Evolutionary conservation across 53 echinoderm and acorn worm species (phyloP), one percentile per base, ranked within the genome.

Genomic region (Glandiceps talaboti): DNA sequence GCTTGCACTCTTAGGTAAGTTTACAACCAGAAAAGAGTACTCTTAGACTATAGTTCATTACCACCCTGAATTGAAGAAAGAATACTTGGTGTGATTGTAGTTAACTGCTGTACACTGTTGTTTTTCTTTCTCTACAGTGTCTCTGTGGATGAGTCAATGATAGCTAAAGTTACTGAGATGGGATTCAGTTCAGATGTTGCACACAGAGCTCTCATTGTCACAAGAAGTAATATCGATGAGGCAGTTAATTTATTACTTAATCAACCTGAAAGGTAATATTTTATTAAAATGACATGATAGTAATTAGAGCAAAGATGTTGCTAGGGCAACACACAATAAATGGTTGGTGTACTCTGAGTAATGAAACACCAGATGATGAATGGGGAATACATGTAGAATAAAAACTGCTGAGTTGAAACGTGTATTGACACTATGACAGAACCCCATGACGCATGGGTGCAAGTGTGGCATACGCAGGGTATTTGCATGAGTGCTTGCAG

Each of bases 231-330:
- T 25, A 79, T 85, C 20, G 85, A 85, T 25, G 85, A 82, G 14
- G 85, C 89, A 0, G 80, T 85, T 33, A 75, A 82, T 73, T 80
- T 88, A 14, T 75, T 89, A 31, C 77, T 72, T 79, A 80, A 74
- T 31, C 85, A 85, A 26, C 85, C 89, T 1, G 89, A 85, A 80
- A 73, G 85, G 89, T 89, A 82, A n/a, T n/a, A n/a, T n/a, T n/a
- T n/a, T n/a, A n/a, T n/a, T n/a, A n/a, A n/a, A n/a, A n/a, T n/a
- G n/a, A n/a, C n/a, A n/a, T n/a, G n/a, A n/a, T n/a, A n/a, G n/a
- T n/a, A n/a, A n/a, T n/a, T n/a, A n/a, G n/a, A n/a, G n/a, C n/a
- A n/a, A n/a, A n/a, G n/a, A n/a, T n/a, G n/a, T n/a, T n/a, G n/a
- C n/a, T n/a, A n/a, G n/a, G n/a, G n/a, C n/a, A n/a, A n/a, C n/a